A percentile compares a stretch with the other conserved stretches of the same genome.
Conservation (phyloP, 2,797 vertebrate species). For the Microchirus variegatus region DNA sequence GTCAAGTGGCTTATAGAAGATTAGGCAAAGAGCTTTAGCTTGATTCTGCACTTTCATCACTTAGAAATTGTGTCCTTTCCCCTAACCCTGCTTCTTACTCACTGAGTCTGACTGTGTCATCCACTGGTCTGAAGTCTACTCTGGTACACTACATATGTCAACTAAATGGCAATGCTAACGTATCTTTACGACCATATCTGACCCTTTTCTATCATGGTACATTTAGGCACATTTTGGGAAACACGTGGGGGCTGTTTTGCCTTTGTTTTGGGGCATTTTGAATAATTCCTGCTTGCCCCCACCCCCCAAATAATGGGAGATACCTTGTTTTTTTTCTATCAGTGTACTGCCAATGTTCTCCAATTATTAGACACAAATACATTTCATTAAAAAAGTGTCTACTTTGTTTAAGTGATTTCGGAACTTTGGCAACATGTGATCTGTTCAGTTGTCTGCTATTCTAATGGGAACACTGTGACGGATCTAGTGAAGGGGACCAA, state of each 20-base stretch:
- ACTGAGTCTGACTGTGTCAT: conserved; percentile 11
- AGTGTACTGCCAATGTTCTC: no score
- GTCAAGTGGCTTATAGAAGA: conserved; percentile 70
- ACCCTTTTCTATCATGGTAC: not conserved
- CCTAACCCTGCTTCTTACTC: conserved; percentile 3
- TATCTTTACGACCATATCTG: not conserved
- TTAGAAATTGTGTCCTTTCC: conserved; percentile 34
- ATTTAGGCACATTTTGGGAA: not conserved
- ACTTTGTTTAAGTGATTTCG: no score
- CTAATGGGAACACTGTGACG: no score
- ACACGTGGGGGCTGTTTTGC: not conserved
- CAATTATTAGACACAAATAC: no score
- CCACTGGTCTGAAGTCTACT: conserved; percentile 18
- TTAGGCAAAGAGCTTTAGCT: conserved; percentile 71
- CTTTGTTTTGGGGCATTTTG: no score
- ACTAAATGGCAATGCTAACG: not conserved
- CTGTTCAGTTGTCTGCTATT: no score
- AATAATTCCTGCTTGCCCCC: no score
- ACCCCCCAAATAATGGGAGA: no score
- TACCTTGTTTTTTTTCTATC: no score
- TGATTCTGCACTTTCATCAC: conserved; percentile 68
- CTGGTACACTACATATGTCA: conserved; percentile 5
- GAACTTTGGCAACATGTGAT: no score
- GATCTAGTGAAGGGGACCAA: no score
- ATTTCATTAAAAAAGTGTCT: no score